Base-by-base conservation (phyloP, 1,140 invertebrate genomes). In the Luehdorfia chinensis region DNA sequence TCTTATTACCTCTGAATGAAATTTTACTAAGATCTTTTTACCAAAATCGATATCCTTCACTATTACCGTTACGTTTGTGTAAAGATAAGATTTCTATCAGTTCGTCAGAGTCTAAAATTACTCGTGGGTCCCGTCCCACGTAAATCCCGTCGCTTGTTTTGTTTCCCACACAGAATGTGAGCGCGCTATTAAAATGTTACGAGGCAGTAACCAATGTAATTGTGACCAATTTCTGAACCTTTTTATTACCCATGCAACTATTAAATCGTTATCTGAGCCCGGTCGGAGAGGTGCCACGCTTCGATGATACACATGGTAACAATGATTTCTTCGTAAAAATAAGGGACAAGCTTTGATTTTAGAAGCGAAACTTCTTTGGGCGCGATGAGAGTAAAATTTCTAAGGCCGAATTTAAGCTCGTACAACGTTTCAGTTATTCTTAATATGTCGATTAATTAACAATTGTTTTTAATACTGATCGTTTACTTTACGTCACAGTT, bases 181-280 rank as follows among this genome's bases (percentile, higher is more conserved):
- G 59, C 49, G 58, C 46, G 48, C 65, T 67, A 80, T 77, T 76
- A 78, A 75, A 77, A 73, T 66, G 75, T 76, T 80, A 75, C 74
- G 68, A 75, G 48, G 48, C 73, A 44, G 63, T 75, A 73, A 72
- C 50, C 71, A 68, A 52, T 49, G 65, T 81, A 81, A 81, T 81
- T 76, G 77, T 73, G 58, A 75, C 71, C 77, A 78, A 78, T 78
- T 81, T 81, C 50, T 59, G 60, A 66, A 62, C 59, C 67, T 66
- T 74, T 81, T 81, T 78, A 76, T 76, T 77, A 78, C 71, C 69
- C 67, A 59, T 74, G 66, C 70, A 74, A 74, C 68, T 73, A 76
- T 75, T 68, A 75, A 76, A 73, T 75, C 66, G 70, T 78, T 81
- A 76, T 78, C 75, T 76, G 37, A 50, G 19, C 44, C 65, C 50